Evolutionary conservation across 2,888 invertebrate species (phyloP).

Genomic region (Xanthorhoe designata): DNA sequence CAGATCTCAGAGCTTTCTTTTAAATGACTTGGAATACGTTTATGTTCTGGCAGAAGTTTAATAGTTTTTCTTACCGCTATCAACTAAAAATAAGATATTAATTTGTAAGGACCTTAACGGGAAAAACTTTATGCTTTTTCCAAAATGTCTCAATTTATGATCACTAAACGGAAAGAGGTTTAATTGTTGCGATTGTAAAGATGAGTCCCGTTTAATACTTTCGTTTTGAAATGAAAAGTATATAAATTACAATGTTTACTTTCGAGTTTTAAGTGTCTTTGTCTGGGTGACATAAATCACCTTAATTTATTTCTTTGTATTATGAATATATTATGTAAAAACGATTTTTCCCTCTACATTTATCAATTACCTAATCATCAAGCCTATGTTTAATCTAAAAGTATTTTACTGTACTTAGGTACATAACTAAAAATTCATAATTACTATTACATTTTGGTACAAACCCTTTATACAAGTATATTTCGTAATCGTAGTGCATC

Average conservation of each 20-base stretch:
- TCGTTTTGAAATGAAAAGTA: conserved; percentile 21
- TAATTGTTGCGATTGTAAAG: conserved; percentile 24
- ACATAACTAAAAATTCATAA: background rate
- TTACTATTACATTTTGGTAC: background rate
- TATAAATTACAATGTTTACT: background rate
- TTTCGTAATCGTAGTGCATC: conserved; percentile 26
- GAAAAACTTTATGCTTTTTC: conserved; percentile 27
- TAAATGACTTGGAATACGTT: background rate
- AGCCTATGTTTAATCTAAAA: background rate
- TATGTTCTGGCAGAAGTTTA: background rate
- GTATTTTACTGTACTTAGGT: background rate
- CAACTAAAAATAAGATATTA: background rate
- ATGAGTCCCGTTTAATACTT: conserved; percentile 17
- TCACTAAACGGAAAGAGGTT: conserved; percentile 22
- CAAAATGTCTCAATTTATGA: conserved; percentile 28
- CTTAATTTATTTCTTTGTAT: background rate
- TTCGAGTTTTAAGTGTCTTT: background rate
- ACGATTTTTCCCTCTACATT: background rate
- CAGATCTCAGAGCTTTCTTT: too few species aligned
- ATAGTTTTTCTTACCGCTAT: background rate
- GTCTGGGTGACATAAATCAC: background rate
- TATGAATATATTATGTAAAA: background rate
- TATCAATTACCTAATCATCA: background rate
- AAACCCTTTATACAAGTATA: conserved; percentile 7
- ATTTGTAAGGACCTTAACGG: conserved; percentile 12